Base-by-base conservation (phyloP, 1,140 invertebrate genomes). In the Chironomus striatipennis region DNA sequence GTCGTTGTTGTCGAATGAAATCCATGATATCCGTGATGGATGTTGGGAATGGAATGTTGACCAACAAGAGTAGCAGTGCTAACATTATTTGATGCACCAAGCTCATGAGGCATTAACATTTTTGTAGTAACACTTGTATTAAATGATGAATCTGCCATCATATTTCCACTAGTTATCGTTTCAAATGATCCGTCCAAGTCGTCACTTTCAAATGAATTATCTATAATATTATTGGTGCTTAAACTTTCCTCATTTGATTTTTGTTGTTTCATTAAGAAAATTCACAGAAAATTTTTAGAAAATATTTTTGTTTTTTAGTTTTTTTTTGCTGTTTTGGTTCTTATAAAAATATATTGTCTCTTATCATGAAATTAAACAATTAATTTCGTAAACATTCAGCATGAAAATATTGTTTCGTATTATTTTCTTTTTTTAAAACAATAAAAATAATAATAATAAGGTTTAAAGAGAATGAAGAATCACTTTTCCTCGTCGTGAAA, bases 81-180 rank as follows among this genome's bases (percentile, higher is more conserved):
- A 8, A n/a, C 64, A 18, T 7, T 67, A 12, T 8, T 20, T 17
- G 64, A 67, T 18, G 17, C n/a, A 6, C 64, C 64, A 18, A 67
- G n/a, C 64, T 67, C 64, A 20, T 67, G 64, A n/a, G 64, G 64
- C 64, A 67, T 67, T 8, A 67, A n/a, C 64, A 67, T 67, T 67
- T 67, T 67, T 67, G 64, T 67, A 1, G 64, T 67, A 20, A 17
- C 64, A 18, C 7, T 67, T 67, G 64, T n/a, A 67, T 67, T n/a
- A 18, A 67, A 20, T 67, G 64, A 67, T 67, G 64, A 67, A 18
- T 67, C 64, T 18, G 64, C 64, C 64, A 67, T 67, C 64, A 67
- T 67, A n/a, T 67, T 67, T 17, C n/a, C 18, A 20, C 64, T 67
- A 34, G 24, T 34, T 2, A 20, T 8, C 8, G 64, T 67, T 67